Percentiles rank a stretch among this genome's conserved stretches.
Conservation (phyloP, 2,888 invertebrate species). For the Tricholauxania praeusta region DNA sequence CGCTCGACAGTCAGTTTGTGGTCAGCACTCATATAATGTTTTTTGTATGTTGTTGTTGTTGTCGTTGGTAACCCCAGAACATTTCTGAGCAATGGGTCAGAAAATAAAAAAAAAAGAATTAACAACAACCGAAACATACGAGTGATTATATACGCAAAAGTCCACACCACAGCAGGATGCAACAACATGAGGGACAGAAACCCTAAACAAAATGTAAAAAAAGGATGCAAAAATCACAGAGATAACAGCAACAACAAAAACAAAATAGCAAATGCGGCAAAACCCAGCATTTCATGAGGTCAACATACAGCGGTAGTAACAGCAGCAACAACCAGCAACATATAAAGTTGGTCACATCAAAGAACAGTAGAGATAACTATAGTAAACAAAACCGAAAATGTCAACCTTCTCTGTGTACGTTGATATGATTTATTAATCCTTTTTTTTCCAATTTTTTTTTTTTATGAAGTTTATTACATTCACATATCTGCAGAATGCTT, state of each 20-base stretch:
- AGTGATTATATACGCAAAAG: constrained; percentile 9
- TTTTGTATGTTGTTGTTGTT: too few species aligned
- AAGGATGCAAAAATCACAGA: background rate
- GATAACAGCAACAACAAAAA: background rate
- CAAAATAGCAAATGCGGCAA: background rate
- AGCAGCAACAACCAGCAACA: background rate
- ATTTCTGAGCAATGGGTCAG: too few species aligned
- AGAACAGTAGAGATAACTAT: too few species aligned
- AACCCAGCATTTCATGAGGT: background rate
- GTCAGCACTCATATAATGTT: too few species aligned
- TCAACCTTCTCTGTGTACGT: constrained; percentile 45
- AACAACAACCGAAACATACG: constrained; percentile 2
- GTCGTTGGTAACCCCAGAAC: too few species aligned
- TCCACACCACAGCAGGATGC: background rate
- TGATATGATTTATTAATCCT: constrained; percentile 47
- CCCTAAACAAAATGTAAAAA: background rate
- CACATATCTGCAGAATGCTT: background rate
- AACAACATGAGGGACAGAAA: background rate
- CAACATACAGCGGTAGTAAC: background rate
- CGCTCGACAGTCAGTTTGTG: too few species aligned
- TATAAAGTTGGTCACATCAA: too few species aligned
- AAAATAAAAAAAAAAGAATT: background rate
- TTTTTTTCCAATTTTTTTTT: background rate
- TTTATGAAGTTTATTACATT: background rate
- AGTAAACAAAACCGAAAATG: background rate